Conservation (phyloP, 2,888 invertebrate species). For the Lasioglossum pauxillum region DNA sequence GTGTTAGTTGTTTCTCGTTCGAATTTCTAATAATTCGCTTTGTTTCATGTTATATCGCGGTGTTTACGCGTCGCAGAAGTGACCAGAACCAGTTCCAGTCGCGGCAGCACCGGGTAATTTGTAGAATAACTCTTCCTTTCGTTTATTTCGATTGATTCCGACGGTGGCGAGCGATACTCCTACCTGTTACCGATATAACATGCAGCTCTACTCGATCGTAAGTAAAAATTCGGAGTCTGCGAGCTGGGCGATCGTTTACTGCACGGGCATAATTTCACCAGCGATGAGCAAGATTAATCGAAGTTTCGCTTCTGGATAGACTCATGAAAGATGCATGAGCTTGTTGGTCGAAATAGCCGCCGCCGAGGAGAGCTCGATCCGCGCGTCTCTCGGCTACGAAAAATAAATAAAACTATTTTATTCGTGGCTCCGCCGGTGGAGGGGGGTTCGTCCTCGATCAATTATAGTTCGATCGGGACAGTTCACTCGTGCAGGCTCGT, state of each 20-base stretch:
- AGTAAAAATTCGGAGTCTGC: not conserved
- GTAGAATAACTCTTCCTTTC: not conserved
- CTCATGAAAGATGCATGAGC: conserved; percentile 13
- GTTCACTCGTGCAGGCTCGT: not conserved
- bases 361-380: not conserved
- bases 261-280: not conserved
- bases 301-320: not conserved
- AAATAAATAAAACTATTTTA: conserved; percentile 4
- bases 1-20: not conserved
- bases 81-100: not conserved
- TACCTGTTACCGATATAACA: not conserved
- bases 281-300: not conserved
- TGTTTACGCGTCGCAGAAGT: not conserved
- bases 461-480: not conserved
- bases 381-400: not conserved
- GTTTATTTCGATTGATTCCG: not conserved
- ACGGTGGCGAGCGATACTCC: not conserved
- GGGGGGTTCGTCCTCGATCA: not conserved
- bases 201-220: not conserved
- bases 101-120: not conserved
- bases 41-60: not conserved
- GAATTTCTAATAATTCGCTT: not conserved
- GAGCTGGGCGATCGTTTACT: not conserved
- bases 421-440: not conserved
- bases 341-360: not conserved